These are phyloP conservation scores for Parauchenoglanis ngamensis DNA, from an alignment of 2,797 vertebrate genomes.

Conservation along the genomic window DNA sequence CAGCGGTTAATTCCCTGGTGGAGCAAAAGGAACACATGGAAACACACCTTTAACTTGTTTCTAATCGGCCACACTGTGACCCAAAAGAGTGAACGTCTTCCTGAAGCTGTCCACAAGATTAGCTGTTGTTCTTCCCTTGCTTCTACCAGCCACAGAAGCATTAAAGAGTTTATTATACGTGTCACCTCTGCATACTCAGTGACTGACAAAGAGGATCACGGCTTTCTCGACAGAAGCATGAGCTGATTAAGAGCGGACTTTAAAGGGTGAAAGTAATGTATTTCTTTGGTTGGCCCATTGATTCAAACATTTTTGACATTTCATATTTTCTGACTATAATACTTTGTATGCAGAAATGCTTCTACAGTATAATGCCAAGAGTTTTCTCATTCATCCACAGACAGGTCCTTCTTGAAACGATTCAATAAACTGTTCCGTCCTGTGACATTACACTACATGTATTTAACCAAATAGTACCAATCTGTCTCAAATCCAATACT, in stretches of 20 bases:
- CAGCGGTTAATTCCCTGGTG: constrained; percentile 75
- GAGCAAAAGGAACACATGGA: constrained; percentile 54
- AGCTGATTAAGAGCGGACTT: constrained; percentile 53
- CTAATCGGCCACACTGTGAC: constrained; percentile 64
- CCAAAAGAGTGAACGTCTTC: constrained; percentile 71
- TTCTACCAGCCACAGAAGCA: neutral
- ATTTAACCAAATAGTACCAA: neutral
- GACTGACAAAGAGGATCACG: constrained; percentile 42
- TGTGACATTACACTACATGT: neutral
- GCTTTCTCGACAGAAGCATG: constrained; percentile 36
- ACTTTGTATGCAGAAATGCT: constrained; percentile 22
- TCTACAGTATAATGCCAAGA: neutral
- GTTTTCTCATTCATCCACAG: neutral
- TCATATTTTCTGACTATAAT: constrained; percentile 34
- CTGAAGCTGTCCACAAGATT: constrained; percentile 56
- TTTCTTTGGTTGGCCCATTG: constrained; percentile 23
- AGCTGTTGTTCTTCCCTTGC: constrained; percentile 1
- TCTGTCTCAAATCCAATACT: neutral
- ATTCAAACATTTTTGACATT: constrained; percentile 18
- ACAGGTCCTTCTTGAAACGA: neutral
- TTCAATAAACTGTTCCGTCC: neutral
- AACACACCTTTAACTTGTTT: constrained; percentile 64
- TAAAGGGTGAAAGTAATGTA: constrained; percentile 49
- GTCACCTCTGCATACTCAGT: constrained; percentile 18
- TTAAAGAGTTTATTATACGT: neutral